Percentiles rank a stretch among this genome's conserved stretches.
Conservation (phyloP, 2,797 vertebrate genomes). For the Garrulus glandarius region DNA sequence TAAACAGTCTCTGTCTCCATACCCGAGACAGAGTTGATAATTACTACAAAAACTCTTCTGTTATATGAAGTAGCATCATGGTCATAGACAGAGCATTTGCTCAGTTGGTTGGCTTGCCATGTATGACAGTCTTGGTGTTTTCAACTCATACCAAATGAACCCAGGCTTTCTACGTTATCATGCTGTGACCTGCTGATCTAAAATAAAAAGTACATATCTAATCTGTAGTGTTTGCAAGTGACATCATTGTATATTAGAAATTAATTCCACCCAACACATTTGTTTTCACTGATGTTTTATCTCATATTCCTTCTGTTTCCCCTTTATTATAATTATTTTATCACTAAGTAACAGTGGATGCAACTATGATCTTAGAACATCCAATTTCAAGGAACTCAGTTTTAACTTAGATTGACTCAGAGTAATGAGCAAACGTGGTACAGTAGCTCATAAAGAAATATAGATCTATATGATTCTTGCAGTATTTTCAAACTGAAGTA, state of each 20-base stretch:
- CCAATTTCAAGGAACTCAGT: background rate
- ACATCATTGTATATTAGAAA: background rate
- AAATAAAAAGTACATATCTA: background rate
- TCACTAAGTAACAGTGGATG: background rate
- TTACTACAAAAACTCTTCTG: background rate
- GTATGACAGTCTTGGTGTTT: background rate
- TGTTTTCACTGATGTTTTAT: background rate
- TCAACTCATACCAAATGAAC: background rate
- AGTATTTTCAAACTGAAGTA: background rate
- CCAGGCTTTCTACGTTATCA: background rate
- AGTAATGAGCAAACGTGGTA: background rate
- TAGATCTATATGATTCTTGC: background rate
- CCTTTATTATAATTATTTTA: background rate
- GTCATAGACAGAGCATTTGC: background rate
- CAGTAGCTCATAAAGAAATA: background rate
- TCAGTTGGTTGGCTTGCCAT: background rate
- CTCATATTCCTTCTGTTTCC: background rate
- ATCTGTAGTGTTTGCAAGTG: background rate
- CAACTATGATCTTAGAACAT: background rate
- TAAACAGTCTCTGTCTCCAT: background rate
- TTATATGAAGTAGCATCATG: background rate
- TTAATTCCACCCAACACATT: background rate
- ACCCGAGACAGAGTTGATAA: background rate
- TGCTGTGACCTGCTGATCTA: conserved; percentile 17
- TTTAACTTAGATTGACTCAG: background rate